Evolutionary conservation across 2,797 vertebrate species (phyloP).

Genomic region (Neostethus bicornis): DNA sequence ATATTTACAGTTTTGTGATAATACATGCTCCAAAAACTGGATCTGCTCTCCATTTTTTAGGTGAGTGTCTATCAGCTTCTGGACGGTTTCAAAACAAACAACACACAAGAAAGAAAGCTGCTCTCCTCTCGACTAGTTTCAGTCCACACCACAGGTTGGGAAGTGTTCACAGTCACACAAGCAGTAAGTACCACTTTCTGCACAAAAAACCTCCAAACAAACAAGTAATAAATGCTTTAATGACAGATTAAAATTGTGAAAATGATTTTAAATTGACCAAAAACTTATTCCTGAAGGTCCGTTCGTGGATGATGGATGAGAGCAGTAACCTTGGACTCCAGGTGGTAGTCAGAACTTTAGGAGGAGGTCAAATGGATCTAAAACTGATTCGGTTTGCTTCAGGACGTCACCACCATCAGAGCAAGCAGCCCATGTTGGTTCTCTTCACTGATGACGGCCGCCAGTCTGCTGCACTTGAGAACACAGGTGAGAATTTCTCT

Average conservation of each 20-base stretch:
- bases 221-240: background rate
- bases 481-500: constrained; percentile 69
- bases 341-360: constrained; percentile 77
- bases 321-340: constrained; percentile 85
- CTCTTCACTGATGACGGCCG: constrained; percentile 90
- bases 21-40: background rate
- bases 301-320: constrained; percentile 83
- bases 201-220: no score
- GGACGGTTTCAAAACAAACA: constrained; percentile 67
- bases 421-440: constrained; percentile 92
- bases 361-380: constrained; percentile 67
- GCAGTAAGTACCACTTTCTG: constrained; percentile 78
- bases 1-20: background rate
- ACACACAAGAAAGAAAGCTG: constrained; percentile 77
- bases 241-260: background rate
- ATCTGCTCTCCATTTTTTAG: constrained; percentile 59
- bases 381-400: constrained; percentile 84
- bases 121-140: constrained; percentile 85
- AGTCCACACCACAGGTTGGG: constrained; percentile 86
- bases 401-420: constrained; percentile 83
- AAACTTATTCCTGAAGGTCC: constrained; percentile 78
- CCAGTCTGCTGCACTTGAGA: constrained; percentile 65
- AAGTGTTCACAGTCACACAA: constrained; percentile 88
- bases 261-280: background rate
- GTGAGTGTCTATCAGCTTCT: constrained; percentile 89